phyloP scores from a whole-genome alignment of 92 coral and sea anemone genomes.

The Epizoanthus rinbou region DNA sequence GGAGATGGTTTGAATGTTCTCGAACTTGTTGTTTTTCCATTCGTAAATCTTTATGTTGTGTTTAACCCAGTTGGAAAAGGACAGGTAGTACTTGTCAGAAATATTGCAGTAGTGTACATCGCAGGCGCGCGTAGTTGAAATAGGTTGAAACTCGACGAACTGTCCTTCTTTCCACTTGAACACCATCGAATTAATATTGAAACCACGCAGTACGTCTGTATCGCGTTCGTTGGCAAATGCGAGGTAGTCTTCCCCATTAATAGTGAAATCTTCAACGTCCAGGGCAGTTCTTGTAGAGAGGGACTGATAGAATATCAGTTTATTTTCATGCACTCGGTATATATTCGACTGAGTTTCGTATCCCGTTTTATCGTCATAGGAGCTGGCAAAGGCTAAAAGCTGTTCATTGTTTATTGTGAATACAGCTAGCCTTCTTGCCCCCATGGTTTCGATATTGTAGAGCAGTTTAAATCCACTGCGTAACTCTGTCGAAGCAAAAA shows the following conservation, averaged over 20 bases:
- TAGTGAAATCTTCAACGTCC: slow-evolving; percentile 21
- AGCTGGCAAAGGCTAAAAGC: no score
- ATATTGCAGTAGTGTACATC: no score
- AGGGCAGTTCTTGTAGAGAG: slow-evolving; percentile 12
- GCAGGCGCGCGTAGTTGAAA: background rate
- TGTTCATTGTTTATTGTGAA: no score
- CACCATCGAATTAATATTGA: background rate
- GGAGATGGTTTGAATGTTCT: no score
- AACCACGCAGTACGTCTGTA: background rate
- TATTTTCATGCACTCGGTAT: slow-evolving; percentile 25
- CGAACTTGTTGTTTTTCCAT: no score
- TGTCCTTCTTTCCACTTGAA: slow-evolving; percentile 28
- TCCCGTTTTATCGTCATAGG: background rate
- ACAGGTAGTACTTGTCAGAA: no score
- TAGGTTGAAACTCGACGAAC: slow-evolving; percentile 13
- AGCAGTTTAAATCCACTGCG: no score
- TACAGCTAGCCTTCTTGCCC: no score
- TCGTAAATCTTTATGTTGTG: no score
- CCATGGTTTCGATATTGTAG: no score
- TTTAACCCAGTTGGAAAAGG: no score
- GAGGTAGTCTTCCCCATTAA: slow-evolving; percentile 19
- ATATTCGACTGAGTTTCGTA: slow-evolving; percentile 11
- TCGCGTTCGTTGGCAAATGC: slow-evolving; percentile 37
- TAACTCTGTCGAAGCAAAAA: no score
- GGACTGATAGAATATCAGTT: background rate